Evolutionary conservation across 92 coral and sea anemone species (phyloP).

Genomic region (Metridium senile): DNA sequence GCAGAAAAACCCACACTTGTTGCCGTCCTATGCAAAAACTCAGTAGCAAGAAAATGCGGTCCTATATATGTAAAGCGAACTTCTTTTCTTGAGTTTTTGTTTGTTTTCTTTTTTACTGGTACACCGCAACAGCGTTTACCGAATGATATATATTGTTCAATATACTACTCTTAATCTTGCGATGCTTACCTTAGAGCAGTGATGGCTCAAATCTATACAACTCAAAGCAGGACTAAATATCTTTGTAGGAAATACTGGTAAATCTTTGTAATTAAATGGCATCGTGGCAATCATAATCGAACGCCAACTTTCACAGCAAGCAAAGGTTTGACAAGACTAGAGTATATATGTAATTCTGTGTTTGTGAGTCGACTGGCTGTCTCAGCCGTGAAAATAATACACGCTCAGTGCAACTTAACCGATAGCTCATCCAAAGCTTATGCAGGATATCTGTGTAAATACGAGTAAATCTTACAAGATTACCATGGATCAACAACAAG

Average conservation of each 20-base stretch:
- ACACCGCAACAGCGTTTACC: too few relatives aligned
- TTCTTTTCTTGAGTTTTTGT: too few relatives aligned
- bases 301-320: neutral
- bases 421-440: constrained; percentile 36
- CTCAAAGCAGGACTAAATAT: neutral
- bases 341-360: constrained; percentile 17
- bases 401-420: constrained; percentile 30
- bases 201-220: constrained; percentile 9
- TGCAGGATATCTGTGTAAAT: constrained; percentile 19
- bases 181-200: constrained; percentile 28
- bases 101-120: too few relatives aligned
- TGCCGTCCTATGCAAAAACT: too few relatives aligned
- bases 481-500: constrained; percentile 24
- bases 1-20: too few relatives aligned
- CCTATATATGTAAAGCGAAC: too few relatives aligned
- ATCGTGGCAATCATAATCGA: neutral
- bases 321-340: neutral
- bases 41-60: too few relatives aligned
- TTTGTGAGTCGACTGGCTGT: constrained; percentile 29
- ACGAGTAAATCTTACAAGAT: constrained; percentile 28
- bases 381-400: constrained; percentile 23
- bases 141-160: too few relatives aligned
- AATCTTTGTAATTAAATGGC: neutral
- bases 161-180: too few relatives aligned
- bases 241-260: neutral